Percentiles rank a stretch among this genome's conserved stretches.
Conservation (phyloP, 2,113 vertebrate species). For the Coracopsis vasa region DNA sequence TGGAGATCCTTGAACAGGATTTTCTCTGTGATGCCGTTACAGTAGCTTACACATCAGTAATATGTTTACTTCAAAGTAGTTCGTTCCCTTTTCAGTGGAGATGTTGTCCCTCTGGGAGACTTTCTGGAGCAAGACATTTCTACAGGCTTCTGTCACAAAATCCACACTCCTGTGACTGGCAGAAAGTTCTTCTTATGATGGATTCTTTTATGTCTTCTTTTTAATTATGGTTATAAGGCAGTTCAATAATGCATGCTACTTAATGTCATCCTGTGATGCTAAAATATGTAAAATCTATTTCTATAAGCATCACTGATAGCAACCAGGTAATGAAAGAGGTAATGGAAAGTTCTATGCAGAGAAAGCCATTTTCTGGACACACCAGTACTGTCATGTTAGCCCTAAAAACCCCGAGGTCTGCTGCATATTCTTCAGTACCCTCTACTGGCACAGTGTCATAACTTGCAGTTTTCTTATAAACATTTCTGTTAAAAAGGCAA, state of each 20-base stretch:
- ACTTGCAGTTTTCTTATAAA: not conserved
- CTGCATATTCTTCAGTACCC: not conserved
- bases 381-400: not conserved
- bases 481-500: not conserved
- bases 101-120: not conserved
- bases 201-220: not conserved
- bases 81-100: not conserved
- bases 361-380: not conserved
- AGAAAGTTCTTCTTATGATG: not conserved
- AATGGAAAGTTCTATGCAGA: not conserved
- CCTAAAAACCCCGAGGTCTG: not conserved
- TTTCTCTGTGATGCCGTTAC: not conserved
- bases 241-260: not conserved
- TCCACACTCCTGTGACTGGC: not conserved
- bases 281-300: not conserved
- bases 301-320: not conserved
- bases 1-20: not conserved
- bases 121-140: not conserved
- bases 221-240: not conserved
- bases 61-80: not conserved
- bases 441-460: not conserved
- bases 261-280: not conserved
- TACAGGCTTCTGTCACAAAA: not conserved
- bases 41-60: not conserved
- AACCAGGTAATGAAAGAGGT: not conserved